Conservation (phyloP, 1,140 invertebrate species). For the Lordiphosa collinella region DNA sequence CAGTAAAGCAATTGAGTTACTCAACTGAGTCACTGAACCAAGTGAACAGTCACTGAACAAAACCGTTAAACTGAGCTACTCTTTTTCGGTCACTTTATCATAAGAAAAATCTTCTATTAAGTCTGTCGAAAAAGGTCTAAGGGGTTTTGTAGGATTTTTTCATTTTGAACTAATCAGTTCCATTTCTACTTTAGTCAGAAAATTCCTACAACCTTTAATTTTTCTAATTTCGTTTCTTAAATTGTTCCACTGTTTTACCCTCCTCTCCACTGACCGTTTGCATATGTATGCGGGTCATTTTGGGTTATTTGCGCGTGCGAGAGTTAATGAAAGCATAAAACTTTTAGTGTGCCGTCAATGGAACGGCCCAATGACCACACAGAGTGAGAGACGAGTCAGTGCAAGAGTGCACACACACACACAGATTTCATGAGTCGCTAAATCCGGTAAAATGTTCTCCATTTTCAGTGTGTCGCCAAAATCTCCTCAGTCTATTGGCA, state of each 20-base stretch:
- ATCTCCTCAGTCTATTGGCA: slow-evolving; percentile 91
- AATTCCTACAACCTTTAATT: too few species aligned
- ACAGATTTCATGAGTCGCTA: slow-evolving; percentile 53
- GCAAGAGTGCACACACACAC: slow-evolving; percentile 16
- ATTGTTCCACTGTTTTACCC: slow-evolving; percentile 12
- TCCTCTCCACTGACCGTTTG: slow-evolving; percentile 33
- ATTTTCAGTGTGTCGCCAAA: slow-evolving; percentile 86
- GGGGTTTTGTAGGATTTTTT: too few species aligned
- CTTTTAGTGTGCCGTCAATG: slow-evolving; percentile 63
- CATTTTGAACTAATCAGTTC: too few species aligned
- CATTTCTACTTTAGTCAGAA: too few species aligned
- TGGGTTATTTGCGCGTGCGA: slow-evolving; percentile 43
- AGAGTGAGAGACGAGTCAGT: slow-evolving; percentile 32
- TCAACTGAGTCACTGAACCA: too few species aligned
- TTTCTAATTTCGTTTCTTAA: too few species aligned
- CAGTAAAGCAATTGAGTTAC: too few species aligned
- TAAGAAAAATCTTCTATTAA: too few species aligned
- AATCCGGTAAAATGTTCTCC: slow-evolving; percentile 25
- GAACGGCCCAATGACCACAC: slow-evolving; percentile 18
- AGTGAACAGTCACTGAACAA: too few species aligned
- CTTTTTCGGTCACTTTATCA: too few species aligned
- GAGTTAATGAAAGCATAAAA: slow-evolving; percentile 77
- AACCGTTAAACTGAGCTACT: too few species aligned
- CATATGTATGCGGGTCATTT: slow-evolving; percentile 60
- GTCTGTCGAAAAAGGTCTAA: too few species aligned